Percentiles rank a stretch among this genome's conserved stretches.
Evolutionary conservation across 2,797 vertebrate genomes (phyloP).

Genomic region (Acanthopagrus latus): DNA sequence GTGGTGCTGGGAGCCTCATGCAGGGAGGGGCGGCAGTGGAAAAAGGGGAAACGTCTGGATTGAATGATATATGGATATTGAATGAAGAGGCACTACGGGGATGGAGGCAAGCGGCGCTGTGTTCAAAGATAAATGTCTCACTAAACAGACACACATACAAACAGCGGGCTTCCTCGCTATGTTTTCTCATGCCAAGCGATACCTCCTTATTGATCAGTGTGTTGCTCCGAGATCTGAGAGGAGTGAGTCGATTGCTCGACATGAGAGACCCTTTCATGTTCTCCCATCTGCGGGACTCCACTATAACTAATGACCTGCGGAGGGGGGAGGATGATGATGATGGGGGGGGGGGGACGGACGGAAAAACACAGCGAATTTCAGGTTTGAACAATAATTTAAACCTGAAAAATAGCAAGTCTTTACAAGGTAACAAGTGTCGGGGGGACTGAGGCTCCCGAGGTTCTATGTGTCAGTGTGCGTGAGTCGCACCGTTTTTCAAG

Average conservation of each 20-base stretch:
- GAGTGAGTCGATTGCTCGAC: slow-evolving; percentile 33
- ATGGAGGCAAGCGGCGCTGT: background rate
- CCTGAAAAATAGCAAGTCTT: slow-evolving; percentile 15
- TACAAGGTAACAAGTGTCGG: background rate
- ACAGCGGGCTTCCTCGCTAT: slow-evolving; percentile 16
- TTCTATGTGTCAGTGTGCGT: background rate
- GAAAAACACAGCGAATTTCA: background rate
- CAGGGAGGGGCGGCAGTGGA: background rate
- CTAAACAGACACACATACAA: slow-evolving; percentile 23
- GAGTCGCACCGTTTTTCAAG: slow-evolving; percentile 3
- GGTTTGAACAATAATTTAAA: slow-evolving; percentile 26
- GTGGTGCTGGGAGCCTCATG: background rate
- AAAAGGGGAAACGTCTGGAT: background rate
- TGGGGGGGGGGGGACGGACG: background rate
- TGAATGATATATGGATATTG: slow-evolving; percentile 12
- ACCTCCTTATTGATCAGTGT: slow-evolving; percentile 51
- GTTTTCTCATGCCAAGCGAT: slow-evolving; percentile 34
- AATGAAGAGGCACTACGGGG: slow-evolving; percentile 8
- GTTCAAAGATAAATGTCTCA: slow-evolving; percentile 15
- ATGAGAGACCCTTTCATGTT: slow-evolving; percentile 51
- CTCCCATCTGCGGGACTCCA: slow-evolving; percentile 22
- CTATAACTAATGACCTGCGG: slow-evolving; percentile 35
- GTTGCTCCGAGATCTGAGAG: slow-evolving; percentile 46
- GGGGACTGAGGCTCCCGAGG: background rate
- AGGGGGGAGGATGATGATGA: background rate